Evolutionary conservation across 2,888 invertebrate species (phyloP).

Genomic region (Ochropleura leucogaster): DNA sequence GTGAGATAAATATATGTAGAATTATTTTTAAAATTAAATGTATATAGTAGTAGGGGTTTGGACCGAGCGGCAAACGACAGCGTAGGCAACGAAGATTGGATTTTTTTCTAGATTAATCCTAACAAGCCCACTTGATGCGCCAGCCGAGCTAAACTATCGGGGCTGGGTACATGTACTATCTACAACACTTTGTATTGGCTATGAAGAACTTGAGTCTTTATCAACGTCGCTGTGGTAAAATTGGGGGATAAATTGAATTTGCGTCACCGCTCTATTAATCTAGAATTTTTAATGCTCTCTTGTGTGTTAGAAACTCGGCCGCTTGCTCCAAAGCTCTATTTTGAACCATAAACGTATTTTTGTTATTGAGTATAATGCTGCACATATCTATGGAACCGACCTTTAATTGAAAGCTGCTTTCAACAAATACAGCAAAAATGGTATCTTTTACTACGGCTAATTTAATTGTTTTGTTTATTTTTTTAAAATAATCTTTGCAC

Average conservation of each 20-base stretch:
- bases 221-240: conserved; percentile 2
- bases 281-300: background rate
- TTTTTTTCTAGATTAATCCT: conserved; percentile 47
- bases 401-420: conserved; percentile 34
- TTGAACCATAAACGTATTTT: conserved; percentile 71
- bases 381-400: conserved; percentile 74
- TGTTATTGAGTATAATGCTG: conserved; percentile 72
- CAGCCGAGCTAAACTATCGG: conserved; percentile 32
- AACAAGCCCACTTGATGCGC: conserved; percentile 47
- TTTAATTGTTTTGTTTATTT: background rate
- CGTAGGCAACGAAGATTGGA: conserved; percentile 37
- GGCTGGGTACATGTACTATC: conserved; percentile 6
- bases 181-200: conserved; percentile 18
- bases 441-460: background rate
- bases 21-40: conserved; percentile 71
- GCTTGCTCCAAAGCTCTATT: conserved; percentile 61
- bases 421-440: background rate
- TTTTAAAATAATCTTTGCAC: background rate
- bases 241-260: conserved; percentile 16
- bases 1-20: conserved; percentile 75
- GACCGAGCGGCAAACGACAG: conserved; percentile 37
- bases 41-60: conserved; percentile 47
- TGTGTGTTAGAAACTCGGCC: conserved; percentile 9
- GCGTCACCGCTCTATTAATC: conserved; percentile 7
- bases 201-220: conserved; percentile 7